Base-by-base conservation (phyloP, 1,140 invertebrate species). In the Bombus fervidus region DNA sequence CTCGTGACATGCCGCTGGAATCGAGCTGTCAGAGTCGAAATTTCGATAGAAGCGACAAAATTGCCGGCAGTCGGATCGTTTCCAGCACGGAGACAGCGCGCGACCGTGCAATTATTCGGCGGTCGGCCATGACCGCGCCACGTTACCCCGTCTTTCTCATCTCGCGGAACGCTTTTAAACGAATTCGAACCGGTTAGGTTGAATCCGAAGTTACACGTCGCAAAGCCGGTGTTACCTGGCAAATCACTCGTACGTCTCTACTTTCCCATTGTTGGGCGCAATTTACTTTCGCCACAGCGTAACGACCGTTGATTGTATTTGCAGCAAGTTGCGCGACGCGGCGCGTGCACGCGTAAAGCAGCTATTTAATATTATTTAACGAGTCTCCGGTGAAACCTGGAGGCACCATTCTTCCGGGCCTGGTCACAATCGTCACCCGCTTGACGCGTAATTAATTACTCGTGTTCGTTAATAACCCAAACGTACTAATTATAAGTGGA, bases 361-460 rank as follows among this genome's bases (percentile, higher is more conserved):
- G 74, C 81, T 83, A 83, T 83, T 77, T 86, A 83, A 72, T 83
- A 78, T 78, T 86, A 86, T 86, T 86, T 86, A 83, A 84, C 85
- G 85, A 83, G 74, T 77, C 85, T 77, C 81, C 71, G 84, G 13
- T 83, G 68, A 57, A 86, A 77, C 81, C 74, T 77, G 81, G 62
- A 68, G 79, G 78, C 62, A 41, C 57, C 41, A 78, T 86, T 85
- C 78, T 86, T 86, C 64, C 57, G 28, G 8, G 57, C 4, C 41
- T 57, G 25, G 74, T 28, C 43, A 83, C 85, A 83, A 85, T 85
- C 12, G 81, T 57, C 28, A 15, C 53, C 85, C 74, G 74, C 81
- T 86, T 86, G 81, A 83, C 85, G 81, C 74, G 85, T 83, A 86
- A 86, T 85, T 85, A 85, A 85, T 86, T 86, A 86, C 81, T 83